Evolutionary conservation across 2,888 invertebrate genomes (phyloP).

Genomic region (Syrphus vitripennis): DNA sequence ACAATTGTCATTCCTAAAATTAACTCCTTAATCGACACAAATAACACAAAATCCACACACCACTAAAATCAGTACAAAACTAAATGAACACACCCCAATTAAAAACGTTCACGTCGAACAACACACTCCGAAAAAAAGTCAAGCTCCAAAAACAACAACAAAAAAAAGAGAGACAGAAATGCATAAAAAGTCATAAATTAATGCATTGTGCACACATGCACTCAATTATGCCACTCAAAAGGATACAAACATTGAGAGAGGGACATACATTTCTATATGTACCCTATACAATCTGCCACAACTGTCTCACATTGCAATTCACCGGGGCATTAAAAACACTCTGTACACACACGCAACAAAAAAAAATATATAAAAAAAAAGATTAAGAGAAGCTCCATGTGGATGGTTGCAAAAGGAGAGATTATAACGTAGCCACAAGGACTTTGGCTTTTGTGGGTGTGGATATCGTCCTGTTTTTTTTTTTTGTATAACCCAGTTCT

Average conservation of each 20-base stretch:
- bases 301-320: conserved; percentile 52
- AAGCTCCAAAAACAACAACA: neutral
- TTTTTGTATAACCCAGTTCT: neutral
- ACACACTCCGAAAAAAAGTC: neutral
- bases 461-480: neutral
- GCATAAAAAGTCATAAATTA: conserved; percentile 63
- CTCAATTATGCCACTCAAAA: conserved; percentile 70
- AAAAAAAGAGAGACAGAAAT: conserved; percentile 1
- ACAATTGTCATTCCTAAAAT: neutral
- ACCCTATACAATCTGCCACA: conserved; percentile 28
- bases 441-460: conserved; percentile 18
- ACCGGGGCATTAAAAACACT: conserved; percentile 60
- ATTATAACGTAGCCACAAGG: conserved; percentile 39
- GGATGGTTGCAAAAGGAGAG: neutral
- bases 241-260: conserved; percentile 60
- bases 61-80: neutral
- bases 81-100: conserved; percentile 10
- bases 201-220: conserved; percentile 71
- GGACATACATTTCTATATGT: neutral
- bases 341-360: conserved; percentile 15
- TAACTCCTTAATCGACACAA: neutral
- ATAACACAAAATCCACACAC: neutral
- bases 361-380: neutral
- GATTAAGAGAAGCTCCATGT: neutral
- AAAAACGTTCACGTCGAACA: conserved; percentile 1